Evolutionary conservation across 2,797 vertebrate species (phyloP).

Genomic region (Tapera naevia): DNA sequence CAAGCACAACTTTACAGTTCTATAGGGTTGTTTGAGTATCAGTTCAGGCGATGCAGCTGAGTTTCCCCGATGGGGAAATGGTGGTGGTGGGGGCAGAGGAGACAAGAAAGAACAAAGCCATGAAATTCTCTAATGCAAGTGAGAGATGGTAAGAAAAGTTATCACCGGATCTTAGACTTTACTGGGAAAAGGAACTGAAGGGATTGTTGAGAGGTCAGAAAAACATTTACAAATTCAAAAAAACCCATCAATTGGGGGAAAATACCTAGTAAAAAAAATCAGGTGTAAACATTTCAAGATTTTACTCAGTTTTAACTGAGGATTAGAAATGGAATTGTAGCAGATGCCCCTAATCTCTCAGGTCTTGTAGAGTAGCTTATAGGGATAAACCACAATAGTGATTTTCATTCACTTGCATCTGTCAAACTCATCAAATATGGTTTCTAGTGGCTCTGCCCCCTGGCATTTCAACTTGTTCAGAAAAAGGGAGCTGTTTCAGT

Average conservation of each 20-base stretch:
- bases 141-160: background rate
- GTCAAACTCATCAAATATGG: background rate
- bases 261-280: background rate
- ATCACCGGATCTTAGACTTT: background rate
- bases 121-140: background rate
- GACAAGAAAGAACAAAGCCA: background rate
- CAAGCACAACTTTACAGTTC: background rate
- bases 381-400: too few species aligned
- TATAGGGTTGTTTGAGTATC: background rate
- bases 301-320: background rate
- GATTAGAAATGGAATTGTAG: background rate
- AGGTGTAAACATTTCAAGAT: background rate
- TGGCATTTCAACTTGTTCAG: background rate
- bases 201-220: background rate
- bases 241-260: too few species aligned
- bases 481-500: background rate
- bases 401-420: background rate
- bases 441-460: background rate
- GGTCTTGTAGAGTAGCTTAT: too few species aligned
- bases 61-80: background rate
- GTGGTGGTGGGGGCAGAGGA: background rate
- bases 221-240: background rate
- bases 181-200: background rate
- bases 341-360: background rate
- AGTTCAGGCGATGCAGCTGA: background rate